Percentiles rank a stretch among this genome's conserved stretches.
These are phyloP conservation scores for Colius striatus DNA, from an alignment of 2,113 vertebrate species.

Conservation along the genomic window DNA sequence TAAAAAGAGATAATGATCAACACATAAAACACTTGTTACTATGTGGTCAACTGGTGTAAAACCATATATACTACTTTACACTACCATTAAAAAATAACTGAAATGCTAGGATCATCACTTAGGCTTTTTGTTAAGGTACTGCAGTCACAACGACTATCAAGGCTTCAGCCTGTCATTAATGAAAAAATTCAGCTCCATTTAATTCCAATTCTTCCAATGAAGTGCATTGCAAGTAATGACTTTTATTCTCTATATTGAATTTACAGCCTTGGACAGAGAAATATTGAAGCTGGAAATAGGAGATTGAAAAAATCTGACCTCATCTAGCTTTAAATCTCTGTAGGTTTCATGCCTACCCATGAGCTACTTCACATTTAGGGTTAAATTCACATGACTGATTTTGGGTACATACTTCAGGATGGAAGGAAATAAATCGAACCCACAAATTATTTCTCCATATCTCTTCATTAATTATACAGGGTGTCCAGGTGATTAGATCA, in stretches of 20 bases:
- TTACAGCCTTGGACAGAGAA: neutral
- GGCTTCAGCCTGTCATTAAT: neutral
- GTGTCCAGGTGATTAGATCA: slow-evolving; percentile 8
- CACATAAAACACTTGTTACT: neutral
- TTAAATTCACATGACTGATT: neutral
- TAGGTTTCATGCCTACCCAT: neutral
- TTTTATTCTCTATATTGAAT: neutral
- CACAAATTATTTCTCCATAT: neutral
- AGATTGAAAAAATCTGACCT: neutral
- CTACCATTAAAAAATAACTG: neutral
- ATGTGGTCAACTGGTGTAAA: neutral
- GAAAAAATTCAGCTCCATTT: neutral
- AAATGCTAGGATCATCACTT: neutral
- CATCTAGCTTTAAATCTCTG: neutral
- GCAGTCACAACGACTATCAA: neutral
- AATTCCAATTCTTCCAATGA: neutral
- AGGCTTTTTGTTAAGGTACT: neutral
- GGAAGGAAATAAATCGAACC: neutral
- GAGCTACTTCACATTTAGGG: neutral
- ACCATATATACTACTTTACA: neutral
- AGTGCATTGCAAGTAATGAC: neutral
- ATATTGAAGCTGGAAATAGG: neutral
- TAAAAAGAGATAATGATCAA: neutral
- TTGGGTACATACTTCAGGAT: neutral
- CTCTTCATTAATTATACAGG: neutral